Percentiles rank a stretch among this genome's conserved stretches.
phyloP scores from a whole-genome alignment of 2,888 invertebrate genomes.

The Drosophila histrio region DNA sequence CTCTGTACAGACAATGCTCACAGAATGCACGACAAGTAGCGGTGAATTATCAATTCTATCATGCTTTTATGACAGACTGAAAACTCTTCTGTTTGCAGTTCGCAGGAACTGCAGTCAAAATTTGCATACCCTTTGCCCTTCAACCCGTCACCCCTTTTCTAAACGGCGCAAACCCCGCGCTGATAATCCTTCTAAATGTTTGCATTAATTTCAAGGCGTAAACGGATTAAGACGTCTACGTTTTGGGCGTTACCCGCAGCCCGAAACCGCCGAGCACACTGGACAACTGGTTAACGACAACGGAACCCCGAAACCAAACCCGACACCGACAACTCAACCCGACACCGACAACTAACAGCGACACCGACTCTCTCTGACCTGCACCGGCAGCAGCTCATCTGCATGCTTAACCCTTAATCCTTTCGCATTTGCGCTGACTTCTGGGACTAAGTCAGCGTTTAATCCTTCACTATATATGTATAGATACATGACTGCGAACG shows the following conservation, averaged over 20 bases:
- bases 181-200: constrained; percentile 81
- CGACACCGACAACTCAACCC: constrained; percentile 38
- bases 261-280: constrained; percentile 62
- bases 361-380: constrained; percentile 37
- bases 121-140: constrained; percentile 27
- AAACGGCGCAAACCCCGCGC: constrained; percentile 32
- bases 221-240: constrained; percentile 74
- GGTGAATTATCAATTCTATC: constrained; percentile 79
- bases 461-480: too few relatives aligned
- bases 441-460: constrained; percentile 58
- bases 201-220: constrained; percentile 74
- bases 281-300: too few relatives aligned
- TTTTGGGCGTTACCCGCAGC: constrained; percentile 70
- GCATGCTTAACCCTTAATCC: constrained; percentile 72
- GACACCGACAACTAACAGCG: constrained; percentile 11
- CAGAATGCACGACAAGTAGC: constrained; percentile 79
- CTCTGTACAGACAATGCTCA: constrained; percentile 49
- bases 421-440: constrained; percentile 75
- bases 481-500: too few relatives aligned
- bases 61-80: constrained; percentile 68
- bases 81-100: constrained; percentile 39
- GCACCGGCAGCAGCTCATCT: constrained; percentile 30
- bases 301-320: too few relatives aligned
- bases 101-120: constrained; percentile 17
- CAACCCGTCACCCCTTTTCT: constrained; percentile 45